Percentiles rank a stretch among this genome's conserved stretches.
Conservation (phyloP, 2,797 vertebrate species). For the Siniperca undulata region DNA sequence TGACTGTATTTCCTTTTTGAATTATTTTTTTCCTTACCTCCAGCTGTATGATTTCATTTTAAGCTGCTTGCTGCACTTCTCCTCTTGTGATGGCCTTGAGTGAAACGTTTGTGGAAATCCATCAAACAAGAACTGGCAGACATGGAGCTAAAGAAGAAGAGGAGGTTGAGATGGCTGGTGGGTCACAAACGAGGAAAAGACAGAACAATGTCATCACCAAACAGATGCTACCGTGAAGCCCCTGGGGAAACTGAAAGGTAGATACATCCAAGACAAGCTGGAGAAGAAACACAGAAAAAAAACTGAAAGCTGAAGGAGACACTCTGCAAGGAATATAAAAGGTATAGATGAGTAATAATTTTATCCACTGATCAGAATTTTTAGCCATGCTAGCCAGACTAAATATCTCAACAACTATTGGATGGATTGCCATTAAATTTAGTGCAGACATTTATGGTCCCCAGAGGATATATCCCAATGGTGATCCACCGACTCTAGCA, state of each 20-base stretch:
- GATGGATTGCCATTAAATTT: neutral
- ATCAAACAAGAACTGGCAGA: slow-evolving; percentile 48
- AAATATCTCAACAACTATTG: neutral
- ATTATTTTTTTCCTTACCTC: slow-evolving; percentile 8
- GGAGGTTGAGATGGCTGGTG: slow-evolving; percentile 28
- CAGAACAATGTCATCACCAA: slow-evolving; percentile 45
- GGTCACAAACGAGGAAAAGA: slow-evolving; percentile 28
- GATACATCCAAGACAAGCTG: slow-evolving; percentile 29
- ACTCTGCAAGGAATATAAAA: neutral
- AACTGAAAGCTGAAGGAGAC: slow-evolving; percentile 4
- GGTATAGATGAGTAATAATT: neutral
- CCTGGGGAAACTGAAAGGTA: slow-evolving; percentile 11
- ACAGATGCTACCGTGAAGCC: slow-evolving; percentile 52
- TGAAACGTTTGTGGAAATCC: slow-evolving; percentile 49
- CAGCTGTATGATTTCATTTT: slow-evolving; percentile 43
- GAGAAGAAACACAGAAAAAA: neutral
- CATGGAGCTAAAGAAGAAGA: slow-evolving; percentile 20
- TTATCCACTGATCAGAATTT: neutral
- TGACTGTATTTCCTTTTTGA: slow-evolving; percentile 18
- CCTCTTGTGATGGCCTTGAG: slow-evolving; percentile 31
- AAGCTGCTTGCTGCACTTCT: slow-evolving; percentile 30
- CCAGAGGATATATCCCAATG: neutral
- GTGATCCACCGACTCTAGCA: neutral
- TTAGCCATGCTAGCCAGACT: neutral
- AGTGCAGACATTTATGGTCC: neutral